These are phyloP conservation scores for Tanypteryx hageni DNA, from an alignment of 2,888 invertebrate genomes.

Conservation along the genomic window DNA sequence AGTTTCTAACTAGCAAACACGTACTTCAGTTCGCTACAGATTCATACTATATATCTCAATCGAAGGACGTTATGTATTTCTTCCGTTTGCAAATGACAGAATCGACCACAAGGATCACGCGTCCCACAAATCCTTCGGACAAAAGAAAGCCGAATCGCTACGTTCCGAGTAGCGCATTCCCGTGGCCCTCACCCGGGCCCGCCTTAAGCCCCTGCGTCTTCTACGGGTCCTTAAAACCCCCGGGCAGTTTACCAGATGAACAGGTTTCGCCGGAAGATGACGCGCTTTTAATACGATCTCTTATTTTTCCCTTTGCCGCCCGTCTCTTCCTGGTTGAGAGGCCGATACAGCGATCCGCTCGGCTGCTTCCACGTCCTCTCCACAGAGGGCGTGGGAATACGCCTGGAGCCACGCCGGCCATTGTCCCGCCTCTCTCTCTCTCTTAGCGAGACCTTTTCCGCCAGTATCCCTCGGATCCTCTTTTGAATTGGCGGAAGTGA, in stretches of 20 bases:
- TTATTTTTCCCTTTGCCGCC: not conserved
- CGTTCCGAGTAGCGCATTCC: no score
- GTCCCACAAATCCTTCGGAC: no score
- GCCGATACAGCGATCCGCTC: conserved; percentile 31
- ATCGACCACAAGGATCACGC: no score
- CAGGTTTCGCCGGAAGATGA: conserved; percentile 61
- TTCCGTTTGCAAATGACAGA: no score
- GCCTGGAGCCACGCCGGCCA: not conserved
- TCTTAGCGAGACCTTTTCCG: not conserved
- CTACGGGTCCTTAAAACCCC: not conserved
- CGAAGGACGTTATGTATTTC: no score
- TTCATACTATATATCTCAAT: no score
- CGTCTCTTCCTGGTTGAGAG: conserved; percentile 49
- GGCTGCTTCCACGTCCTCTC: conserved; percentile 30
- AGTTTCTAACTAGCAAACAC: no score
- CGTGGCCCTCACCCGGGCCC: not conserved
- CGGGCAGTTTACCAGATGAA: conserved; percentile 34
- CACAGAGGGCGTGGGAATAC: conserved; percentile 45
- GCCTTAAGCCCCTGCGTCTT: not conserved
- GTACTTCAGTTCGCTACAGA: no score
- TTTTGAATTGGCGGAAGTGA: not conserved
- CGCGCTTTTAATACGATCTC: conserved; percentile 31
- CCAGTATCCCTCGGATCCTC: not conserved
- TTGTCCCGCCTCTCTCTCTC: not conserved
- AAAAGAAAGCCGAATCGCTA: no score